Evolutionary conservation across 35 echinoderm and acorn worm species (phyloP), one percentile per base, ranked within the genome.

Genomic region (Eucidaris tribuloides): DNA sequence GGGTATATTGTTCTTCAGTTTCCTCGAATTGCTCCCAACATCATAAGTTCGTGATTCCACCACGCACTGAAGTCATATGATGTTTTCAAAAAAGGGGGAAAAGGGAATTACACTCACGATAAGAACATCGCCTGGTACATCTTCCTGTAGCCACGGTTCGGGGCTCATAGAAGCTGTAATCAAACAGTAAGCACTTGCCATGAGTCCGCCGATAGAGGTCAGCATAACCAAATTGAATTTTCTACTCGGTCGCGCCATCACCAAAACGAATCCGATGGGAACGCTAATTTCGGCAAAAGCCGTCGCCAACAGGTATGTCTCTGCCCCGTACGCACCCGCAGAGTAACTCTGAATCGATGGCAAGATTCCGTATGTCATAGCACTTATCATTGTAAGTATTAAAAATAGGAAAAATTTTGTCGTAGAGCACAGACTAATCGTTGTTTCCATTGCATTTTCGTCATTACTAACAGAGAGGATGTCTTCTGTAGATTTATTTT

Each of bases 301-400:
- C 6, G 65, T 58, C 4, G 71, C 84, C 29, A 86, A 35, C 18
- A 77, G 84, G 50, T 77, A 86, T 17, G 62, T 78, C 3, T 76
- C 0, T 28, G 52, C 38, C 4, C 84, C 59, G 42, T 86, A 86
- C 23, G 84, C 65, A 24, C 38, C 64, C 30, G 65, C 39, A 1
- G 84, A 86, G 37, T 86, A 86, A 0, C 65, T 36, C 54, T 86
- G 68, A 22, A 86, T 78, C 5, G 84, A 58, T 18, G 84, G 84
- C 22, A 86, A 31, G 5, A 78, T 29, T 18, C 45, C 31, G 31
- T 78, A 77, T 18, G 27, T 42, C n/a, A 78, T 25, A 9, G 46
- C 65, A 41, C 70, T 76, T 15, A 72, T 35, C 54, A 71, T 33
- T 55, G 45, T 72, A 15, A 76, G 71, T 6, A 64, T 49, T 5